Base-by-base conservation (phyloP, 2,888 invertebrate species). In the Agriopis leucophaearia region DNA sequence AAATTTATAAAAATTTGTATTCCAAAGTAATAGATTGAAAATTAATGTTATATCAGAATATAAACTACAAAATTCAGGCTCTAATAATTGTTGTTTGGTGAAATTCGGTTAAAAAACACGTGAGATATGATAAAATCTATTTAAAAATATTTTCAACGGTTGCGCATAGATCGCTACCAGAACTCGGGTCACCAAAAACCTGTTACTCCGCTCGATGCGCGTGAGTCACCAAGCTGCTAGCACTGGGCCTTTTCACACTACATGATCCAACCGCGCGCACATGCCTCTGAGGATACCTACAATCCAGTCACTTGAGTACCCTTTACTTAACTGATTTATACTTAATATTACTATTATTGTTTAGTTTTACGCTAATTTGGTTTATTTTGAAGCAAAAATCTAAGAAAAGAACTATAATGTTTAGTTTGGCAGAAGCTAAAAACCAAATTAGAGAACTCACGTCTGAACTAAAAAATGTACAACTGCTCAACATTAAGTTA, bases 401-500 rank as follows among this genome's bases (percentile, higher is more conserved):
- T 9, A 0, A 16, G 1, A 16, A 47, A 16, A 12, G 16, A 7
- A 47, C 9, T 8, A 8, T 8, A 16, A 3, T 16, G 47, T 47
- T 47, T 47, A 47, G 47, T 47, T 47, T 47, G 47, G 8, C 47
- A 16, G 47, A 47, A 47, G 47, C 47, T 1, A 47, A 16, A 47
- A 47, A 47, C 9, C 16, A 8, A 16, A 47, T 47, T 9, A 3
- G 47, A 1, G 47, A 47, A 47, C 47, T 47, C 9, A 47, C 16
- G 47, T 47, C 47, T 7, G 16, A 47, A 47, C 47, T 47, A 47
- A 0, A 9, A 16, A 47, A 47, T 9, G 47, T 16, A 8, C 47
- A 47, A 16, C 15, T 8, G 16, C 47, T 47, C 3, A 47, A 47
- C 8, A 16, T 47, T 47, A 47, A 47, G 9, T 3, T 47, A 15